Evolutionary conservation across 2,888 invertebrate genomes (phyloP).

Genomic region (Pterostichus niger): DNA sequence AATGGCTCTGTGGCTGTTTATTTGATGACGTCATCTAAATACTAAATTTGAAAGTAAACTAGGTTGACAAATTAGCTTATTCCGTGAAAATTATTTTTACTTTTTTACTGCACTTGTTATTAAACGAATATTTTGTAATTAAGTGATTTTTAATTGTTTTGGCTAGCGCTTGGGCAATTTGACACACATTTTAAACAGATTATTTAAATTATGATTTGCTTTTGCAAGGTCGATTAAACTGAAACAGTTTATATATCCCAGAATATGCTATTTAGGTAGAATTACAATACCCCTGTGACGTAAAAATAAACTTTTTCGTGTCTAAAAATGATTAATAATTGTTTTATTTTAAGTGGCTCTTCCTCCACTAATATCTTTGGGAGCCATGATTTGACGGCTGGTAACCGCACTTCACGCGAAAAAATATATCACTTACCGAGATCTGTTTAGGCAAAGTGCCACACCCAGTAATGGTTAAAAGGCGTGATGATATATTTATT

Average conservation of each 20-base stretch:
- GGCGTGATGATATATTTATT: too few relatives aligned
- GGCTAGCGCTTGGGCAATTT: neutral
- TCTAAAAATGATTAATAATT: too few relatives aligned
- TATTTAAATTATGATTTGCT: neutral
- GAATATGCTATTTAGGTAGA: too few relatives aligned
- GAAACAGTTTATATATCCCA: neutral
- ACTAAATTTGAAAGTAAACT: constrained; percentile 64
- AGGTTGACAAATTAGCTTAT: constrained; percentile 53
- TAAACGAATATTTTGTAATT: constrained; percentile 20
- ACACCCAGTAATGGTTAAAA: too few relatives aligned
- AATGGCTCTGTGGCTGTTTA: constrained; percentile 44
- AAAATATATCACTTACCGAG: too few relatives aligned
- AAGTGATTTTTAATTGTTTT: neutral
- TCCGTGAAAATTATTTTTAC: neutral
- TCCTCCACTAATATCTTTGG: too few relatives aligned
- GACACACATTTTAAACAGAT: neutral
- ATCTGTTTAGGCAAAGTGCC: too few relatives aligned
- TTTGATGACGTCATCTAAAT: constrained; percentile 40
- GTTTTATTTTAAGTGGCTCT: too few relatives aligned
- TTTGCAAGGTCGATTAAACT: neutral
- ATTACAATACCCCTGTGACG: too few relatives aligned
- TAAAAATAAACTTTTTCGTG: too few relatives aligned
- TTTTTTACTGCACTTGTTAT: neutral
- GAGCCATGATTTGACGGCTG: too few relatives aligned
- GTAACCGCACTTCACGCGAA: too few relatives aligned